Evolutionary conservation across 2,888 invertebrate species (phyloP).

Genomic region (Eledone cirrhosa): DNA sequence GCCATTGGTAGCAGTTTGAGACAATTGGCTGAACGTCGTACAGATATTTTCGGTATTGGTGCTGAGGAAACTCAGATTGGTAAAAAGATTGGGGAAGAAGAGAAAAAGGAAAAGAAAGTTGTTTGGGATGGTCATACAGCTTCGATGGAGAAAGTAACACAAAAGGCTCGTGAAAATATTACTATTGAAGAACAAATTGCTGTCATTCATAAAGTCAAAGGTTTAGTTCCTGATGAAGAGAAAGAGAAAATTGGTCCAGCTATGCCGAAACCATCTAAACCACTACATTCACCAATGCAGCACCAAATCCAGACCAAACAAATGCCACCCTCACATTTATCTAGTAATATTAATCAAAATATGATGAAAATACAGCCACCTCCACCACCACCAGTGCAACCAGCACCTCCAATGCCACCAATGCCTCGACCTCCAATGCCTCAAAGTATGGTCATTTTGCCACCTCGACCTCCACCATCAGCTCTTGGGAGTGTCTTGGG

Average conservation of each 20-base stretch:
- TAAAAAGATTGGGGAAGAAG: constrained; percentile 77
- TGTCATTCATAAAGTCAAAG: constrained; percentile 96
- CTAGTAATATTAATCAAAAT: constrained; percentile 44
- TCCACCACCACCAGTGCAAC: constrained; percentile 51
- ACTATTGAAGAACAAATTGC: constrained; percentile 96
- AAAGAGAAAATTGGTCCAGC: constrained; percentile 96
- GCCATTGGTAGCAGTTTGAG: constrained; percentile 97
- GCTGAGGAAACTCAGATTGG: constrained; percentile 98
- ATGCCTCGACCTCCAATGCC: constrained; percentile 37
- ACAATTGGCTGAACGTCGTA: constrained; percentile 96
- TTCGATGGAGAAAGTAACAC: constrained; percentile 93
- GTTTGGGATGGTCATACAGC: constrained; percentile 99
- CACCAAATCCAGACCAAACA: background rate
- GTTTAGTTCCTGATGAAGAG: constrained; percentile 91
- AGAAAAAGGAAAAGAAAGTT: constrained; percentile 82
- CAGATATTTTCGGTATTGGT: constrained; percentile 99
- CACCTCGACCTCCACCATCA: constrained; percentile 49
- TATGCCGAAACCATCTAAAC: constrained; percentile 46
- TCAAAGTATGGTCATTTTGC: constrained; percentile 52
- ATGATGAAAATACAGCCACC: constrained; percentile 57
- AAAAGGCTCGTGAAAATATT: constrained; percentile 93
- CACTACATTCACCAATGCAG: constrained; percentile 12
- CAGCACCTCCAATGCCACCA: constrained; percentile 44
- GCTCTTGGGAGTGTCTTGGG: background rate
- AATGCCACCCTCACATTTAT: constrained; percentile 60